These are phyloP conservation scores for Passer montanus DNA, from an alignment of 2,113 vertebrate species.

Conservation along the genomic window DNA sequence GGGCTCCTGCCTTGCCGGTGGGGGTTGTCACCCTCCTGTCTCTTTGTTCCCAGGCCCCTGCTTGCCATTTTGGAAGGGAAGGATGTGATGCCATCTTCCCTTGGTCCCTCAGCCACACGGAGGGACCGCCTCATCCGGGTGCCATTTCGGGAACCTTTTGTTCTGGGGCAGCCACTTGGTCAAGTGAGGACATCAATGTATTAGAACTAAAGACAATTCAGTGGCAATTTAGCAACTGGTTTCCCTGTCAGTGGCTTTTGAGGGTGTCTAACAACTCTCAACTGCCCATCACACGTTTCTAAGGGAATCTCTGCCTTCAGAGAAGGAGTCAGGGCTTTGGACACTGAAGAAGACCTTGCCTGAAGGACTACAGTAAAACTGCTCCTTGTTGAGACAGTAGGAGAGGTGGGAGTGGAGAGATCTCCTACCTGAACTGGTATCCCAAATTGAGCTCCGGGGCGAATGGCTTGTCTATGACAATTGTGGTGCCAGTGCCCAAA, in stretches of 20 bases:
- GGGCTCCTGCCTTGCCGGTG: not conserved
- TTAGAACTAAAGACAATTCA: not conserved
- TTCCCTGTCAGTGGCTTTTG: not conserved
- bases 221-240: not conserved
- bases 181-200: not conserved
- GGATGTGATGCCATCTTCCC: not conserved
- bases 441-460: slow-evolving; percentile 81
- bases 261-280: not conserved
- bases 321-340: not conserved
- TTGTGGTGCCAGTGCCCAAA: slow-evolving; percentile 81
- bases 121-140: accelerated
- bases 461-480: slow-evolving; percentile 82
- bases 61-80: not conserved
- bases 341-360: not conserved
- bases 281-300: not conserved
- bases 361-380: not conserved
- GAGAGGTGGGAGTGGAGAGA: not conserved
- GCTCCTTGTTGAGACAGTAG: not conserved
- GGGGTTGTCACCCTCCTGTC: not conserved
- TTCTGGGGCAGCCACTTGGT: not conserved
- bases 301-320: not conserved
- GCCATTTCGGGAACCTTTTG: accelerated
- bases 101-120: not conserved
- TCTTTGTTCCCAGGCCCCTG: not conserved
- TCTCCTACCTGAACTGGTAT: slow-evolving; percentile 82